Percentiles rank a stretch among this genome's conserved stretches.
These are phyloP conservation scores for Eriosoma lanigerum DNA, from an alignment of 1,140 invertebrate species.

Conservation along the genomic window DNA sequence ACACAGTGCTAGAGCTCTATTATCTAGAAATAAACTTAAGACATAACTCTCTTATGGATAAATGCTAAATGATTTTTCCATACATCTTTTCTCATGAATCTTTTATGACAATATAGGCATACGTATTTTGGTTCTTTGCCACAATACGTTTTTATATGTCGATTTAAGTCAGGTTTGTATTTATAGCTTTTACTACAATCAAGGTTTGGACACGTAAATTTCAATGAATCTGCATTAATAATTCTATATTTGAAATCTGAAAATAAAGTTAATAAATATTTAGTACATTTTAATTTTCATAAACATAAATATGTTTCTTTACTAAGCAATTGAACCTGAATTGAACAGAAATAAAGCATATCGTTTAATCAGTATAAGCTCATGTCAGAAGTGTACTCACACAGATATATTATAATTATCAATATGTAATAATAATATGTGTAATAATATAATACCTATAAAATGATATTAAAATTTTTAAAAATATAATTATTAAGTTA, in stretches of 20 bases:
- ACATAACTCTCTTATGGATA: constrained; percentile 29
- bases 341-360: not conserved
- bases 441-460: no score
- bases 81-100: constrained; percentile 60
- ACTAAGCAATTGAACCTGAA: not conserved
- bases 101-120: constrained; percentile 58
- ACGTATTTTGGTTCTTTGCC: constrained; percentile 61
- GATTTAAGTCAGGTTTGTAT: constrained; percentile 58
- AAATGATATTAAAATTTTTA: no score
- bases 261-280: not conserved
- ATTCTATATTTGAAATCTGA: not conserved
- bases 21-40: not conserved
- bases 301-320: not conserved
- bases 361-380: no score
- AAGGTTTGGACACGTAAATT: constrained; percentile 45
- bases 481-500: no score
- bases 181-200: constrained; percentile 56
- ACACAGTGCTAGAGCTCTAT: not conserved
- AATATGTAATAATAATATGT: no score
- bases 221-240: not conserved
- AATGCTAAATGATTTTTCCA: constrained; percentile 58
- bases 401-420: no score
- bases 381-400: no score
- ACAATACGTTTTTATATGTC: constrained; percentile 62
- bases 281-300: not conserved